These are phyloP conservation scores for Tolmerus cingulatus DNA, from an alignment of 2,888 invertebrate genomes.

Conservation along the genomic window DNA sequence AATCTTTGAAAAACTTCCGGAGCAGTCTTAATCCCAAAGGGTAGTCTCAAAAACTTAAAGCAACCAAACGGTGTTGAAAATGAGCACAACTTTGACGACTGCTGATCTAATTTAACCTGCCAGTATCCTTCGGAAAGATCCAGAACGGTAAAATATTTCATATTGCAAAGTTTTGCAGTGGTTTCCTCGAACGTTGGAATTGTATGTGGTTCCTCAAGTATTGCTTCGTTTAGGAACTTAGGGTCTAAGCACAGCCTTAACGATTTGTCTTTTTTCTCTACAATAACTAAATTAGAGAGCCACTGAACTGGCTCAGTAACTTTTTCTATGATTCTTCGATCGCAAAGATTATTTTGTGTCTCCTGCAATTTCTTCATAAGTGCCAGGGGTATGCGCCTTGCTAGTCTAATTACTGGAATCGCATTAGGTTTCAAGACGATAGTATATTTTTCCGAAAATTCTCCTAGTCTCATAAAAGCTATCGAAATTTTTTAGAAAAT, in stretches of 20 bases:
- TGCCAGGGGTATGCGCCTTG: too few species aligned
- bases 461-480: neutral
- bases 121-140: constrained; percentile 49
- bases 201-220: constrained; percentile 51
- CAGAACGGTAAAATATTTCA: constrained; percentile 51
- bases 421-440: too few species aligned
- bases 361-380: too few species aligned
- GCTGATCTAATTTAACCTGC: constrained; percentile 40
- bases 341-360: neutral
- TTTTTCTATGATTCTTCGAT: neutral
- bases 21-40: neutral
- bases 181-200: constrained; percentile 51
- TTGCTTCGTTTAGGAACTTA: constrained; percentile 50
- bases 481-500: neutral
- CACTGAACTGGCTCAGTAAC: neutral
- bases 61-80: constrained; percentile 50
- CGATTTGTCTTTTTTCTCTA: constrained; percentile 48
- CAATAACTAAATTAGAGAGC: constrained; percentile 47
- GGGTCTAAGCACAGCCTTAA: neutral
- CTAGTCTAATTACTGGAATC: too few species aligned
- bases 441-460: neutral
- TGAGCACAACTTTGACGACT: constrained; percentile 50
- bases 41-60: neutral
- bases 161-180: constrained; percentile 50
- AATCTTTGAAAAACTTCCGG: constrained; percentile 47